phyloP scores from a whole-genome alignment of 2,888 invertebrate species.

The Cephus pulcher region DNA sequence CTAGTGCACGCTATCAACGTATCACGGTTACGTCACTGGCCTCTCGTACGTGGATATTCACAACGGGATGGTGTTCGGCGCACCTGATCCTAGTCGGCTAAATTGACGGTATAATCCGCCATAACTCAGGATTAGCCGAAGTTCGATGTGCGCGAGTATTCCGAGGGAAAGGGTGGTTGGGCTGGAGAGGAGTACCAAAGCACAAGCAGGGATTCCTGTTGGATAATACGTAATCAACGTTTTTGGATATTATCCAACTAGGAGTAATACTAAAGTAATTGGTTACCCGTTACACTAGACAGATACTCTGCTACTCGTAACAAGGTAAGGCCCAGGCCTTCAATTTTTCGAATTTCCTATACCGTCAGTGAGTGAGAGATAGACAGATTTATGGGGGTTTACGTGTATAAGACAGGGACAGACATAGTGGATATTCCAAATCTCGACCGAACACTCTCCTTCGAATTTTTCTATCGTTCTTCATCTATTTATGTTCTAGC shows the following conservation, averaged over 20 bases:
- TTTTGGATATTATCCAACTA: no score
- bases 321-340: no score
- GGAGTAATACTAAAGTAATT: no score
- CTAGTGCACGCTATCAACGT: not conserved
- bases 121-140: conserved; percentile 63
- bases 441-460: not conserved
- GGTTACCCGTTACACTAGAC: no score
- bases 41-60: conserved; percentile 21
- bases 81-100: conserved; percentile 63
- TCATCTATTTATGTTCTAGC: not conserved
- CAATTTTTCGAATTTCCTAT: no score
- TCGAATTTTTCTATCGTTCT: not conserved
- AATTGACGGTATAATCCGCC: conserved; percentile 64
- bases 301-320: no score
- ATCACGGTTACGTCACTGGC: conserved; percentile 34
- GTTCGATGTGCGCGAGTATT: conserved; percentile 33
- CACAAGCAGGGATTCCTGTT: no score
- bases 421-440: not conserved
- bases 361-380: no score
- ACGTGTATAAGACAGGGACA: not conserved
- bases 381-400: no score
- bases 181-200: not conserved
- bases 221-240: no score
- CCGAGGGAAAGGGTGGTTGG: conserved; percentile 19
- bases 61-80: conserved; percentile 40